Conservation (phyloP, 2,113 vertebrate species). For the Chamaetylas fuelleborni region DNA sequence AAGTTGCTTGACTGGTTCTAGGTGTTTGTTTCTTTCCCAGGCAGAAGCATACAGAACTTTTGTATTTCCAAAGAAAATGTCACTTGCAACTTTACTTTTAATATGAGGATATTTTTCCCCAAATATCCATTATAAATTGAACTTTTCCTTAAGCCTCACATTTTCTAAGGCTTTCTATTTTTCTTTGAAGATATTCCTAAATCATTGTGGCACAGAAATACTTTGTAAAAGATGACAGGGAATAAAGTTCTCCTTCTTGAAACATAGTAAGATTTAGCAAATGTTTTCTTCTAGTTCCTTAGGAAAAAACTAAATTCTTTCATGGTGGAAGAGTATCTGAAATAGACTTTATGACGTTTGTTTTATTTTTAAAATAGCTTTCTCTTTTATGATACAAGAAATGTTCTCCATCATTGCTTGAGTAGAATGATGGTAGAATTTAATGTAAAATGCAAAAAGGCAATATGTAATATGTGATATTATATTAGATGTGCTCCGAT, state of each 20-base stretch:
- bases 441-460: not conserved
- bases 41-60: not conserved
- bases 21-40: constrained; percentile 27
- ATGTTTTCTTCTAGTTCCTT: not conserved
- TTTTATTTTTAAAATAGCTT: not conserved
- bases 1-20: constrained; percentile 22
- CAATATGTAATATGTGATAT: not conserved
- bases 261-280: not conserved
- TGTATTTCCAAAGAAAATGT: not conserved
- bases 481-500: not conserved
- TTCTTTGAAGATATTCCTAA: not conserved
- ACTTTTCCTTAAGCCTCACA: not conserved
- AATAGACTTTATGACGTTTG: not conserved
- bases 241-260: not conserved
- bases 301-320: not conserved
- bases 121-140: not conserved
- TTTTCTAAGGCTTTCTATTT: not conserved
- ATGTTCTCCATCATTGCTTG: not conserved
- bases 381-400: not conserved
- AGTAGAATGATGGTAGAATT: not conserved
- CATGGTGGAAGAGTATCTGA: not conserved
- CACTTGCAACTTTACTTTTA: not conserved
- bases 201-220: not conserved
- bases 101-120: not conserved
- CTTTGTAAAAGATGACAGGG: not conserved